phyloP scores from a whole-genome alignment of 2,113 vertebrate species.

The Aspidoscelis tigris region DNA sequence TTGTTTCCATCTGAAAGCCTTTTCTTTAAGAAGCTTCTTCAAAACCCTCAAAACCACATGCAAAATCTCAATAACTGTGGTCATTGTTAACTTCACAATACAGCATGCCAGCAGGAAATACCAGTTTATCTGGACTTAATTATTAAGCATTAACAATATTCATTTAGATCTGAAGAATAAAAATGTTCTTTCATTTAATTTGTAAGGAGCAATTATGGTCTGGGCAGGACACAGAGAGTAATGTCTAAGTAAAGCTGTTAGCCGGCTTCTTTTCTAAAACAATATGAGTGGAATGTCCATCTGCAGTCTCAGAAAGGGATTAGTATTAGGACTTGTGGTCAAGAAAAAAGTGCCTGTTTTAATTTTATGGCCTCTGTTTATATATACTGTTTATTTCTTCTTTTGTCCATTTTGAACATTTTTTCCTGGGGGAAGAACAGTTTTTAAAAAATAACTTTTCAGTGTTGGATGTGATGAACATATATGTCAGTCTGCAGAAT shows the following conservation, averaged over 20 bases:
- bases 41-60: slow-evolving; percentile 10
- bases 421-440: not conserved
- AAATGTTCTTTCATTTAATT: slow-evolving; percentile 30
- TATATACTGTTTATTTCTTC: not conserved
- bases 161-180: slow-evolving; percentile 21
- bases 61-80: not conserved
- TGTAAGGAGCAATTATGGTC: slow-evolving; percentile 21
- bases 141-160: slow-evolving; percentile 29
- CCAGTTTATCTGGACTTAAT: slow-evolving; percentile 29
- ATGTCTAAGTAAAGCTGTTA: slow-evolving; percentile 3
- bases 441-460: not conserved
- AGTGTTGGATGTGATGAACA: not conserved
- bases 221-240: slow-evolving; percentile 7
- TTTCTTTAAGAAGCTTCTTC: not conserved
- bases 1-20: slow-evolving; percentile 20
- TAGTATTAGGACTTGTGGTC: not conserved
- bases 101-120: slow-evolving; percentile 22
- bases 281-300: not conserved
- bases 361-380: not conserved
- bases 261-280: not conserved
- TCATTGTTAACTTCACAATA: not conserved
- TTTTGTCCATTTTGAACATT: not conserved
- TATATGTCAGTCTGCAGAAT: not conserved
- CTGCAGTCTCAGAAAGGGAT: not conserved
- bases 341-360: not conserved